Base-by-base conservation (phyloP, 2,113 vertebrate genomes). In the Paracanthobrama guichenoti region DNA sequence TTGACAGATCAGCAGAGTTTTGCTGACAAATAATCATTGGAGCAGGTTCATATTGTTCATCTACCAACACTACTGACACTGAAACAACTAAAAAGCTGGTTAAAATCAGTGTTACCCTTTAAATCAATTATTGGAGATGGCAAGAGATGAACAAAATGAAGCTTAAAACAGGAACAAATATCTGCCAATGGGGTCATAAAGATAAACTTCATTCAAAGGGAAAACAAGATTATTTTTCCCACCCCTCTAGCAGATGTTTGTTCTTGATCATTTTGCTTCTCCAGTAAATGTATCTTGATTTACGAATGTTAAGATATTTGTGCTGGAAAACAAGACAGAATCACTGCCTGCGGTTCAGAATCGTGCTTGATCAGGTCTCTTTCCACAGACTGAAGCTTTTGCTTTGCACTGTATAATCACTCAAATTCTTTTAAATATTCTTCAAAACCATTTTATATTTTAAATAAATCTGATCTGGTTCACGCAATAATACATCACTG, bases 301-400 rank as follows among this genome's bases (percentile, higher is more conserved):
- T 66, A 66, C 8, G 62, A 66, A 66, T 66, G 26, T 31, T 66
- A 31, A 66, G 62, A 66, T 66, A 66, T 66, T 18, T 66, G 62
- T 35, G 18, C 28, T 35, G 31, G 16, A 64, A 16, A 28, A 31
- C 13, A 13, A 14, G 59, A 26, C 13, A 16, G 28, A 28, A 28
- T 0, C 5, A 3, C 28, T 8, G 26, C 31, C 26, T 66, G 14
- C 28, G 16, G 14, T 18, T 35, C 31, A 48, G 50, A 20, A 31
- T 4, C 0, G 18, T 22, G 66, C 9, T 18, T 4, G 18, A 67
- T 67, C 28, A 35, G 9, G 35, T 20, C 64, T 35, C 62, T n/a
- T 28, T 31, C 28, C 62, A 66, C 16, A 3, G 13, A 66, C 14
- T 66, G 62, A 66, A 9, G 2, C 60, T 28, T 64, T 28, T 62